Percentiles rank a stretch among this genome's conserved stretches.
Evolutionary conservation across 35 echinoderm and acorn worm genomes (phyloP).

Genomic region (Acanthaster planci): DNA sequence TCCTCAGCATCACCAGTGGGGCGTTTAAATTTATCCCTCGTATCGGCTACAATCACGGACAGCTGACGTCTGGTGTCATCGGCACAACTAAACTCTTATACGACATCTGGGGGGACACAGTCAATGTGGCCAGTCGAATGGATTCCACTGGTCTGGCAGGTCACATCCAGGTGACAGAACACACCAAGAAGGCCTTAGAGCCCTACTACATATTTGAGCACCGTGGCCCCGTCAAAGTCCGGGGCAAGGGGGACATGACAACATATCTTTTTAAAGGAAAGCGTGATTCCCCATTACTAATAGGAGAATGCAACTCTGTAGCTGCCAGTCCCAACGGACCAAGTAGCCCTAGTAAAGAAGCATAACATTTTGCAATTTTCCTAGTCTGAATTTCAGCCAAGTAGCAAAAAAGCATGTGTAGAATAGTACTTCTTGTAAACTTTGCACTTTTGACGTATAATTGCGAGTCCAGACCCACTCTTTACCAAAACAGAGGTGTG

Average conservation of each 20-base stretch:
- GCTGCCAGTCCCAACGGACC: conserved; percentile 2
- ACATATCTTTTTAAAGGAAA: conserved; percentile 73
- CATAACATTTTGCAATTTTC: background rate
- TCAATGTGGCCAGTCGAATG: conserved; percentile 98
- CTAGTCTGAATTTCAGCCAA: background rate
- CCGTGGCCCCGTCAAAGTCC: conserved; percentile 67
- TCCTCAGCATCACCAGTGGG: conserved; percentile 83
- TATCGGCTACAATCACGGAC: conserved; percentile 96
- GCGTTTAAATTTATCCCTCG: conserved; percentile 94
- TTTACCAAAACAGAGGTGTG: too few species aligned
- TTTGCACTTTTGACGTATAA: background rate
- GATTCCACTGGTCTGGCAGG: conserved; percentile 90
- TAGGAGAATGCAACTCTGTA: background rate
- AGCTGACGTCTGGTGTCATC: conserved; percentile 89
- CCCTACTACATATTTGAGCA: conserved; percentile 83
- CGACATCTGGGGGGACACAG: conserved; percentile 98
- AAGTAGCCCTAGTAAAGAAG: background rate
- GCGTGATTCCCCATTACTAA: conserved; percentile 37
- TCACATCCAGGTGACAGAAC: conserved; percentile 82
- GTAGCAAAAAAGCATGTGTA: conserved; percentile 21
- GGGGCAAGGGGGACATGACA: conserved; percentile 89
- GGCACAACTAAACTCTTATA: conserved; percentile 97
- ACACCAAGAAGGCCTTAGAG: conserved; percentile 73
- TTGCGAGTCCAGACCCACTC: too few species aligned
- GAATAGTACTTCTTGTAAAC: background rate